Evolutionary conservation across 2,888 invertebrate species (phyloP).

Genomic region (Ariolimax columbianus): DNA sequence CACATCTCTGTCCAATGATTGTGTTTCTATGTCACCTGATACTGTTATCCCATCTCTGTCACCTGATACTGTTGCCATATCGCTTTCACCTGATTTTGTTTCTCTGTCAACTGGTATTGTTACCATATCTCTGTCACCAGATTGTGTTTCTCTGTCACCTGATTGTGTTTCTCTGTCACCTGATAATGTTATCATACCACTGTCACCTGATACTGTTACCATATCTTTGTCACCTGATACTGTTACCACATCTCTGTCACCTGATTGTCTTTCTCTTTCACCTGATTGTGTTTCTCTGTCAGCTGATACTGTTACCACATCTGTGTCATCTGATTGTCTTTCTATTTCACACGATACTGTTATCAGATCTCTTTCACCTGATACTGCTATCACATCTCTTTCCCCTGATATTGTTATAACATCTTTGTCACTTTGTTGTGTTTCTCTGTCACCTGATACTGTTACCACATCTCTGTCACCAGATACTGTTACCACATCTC

Average conservation of each 20-base stretch:
- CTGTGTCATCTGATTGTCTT: neutral
- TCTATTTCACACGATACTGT: neutral
- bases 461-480: neutral
- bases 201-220: neutral
- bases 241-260: neutral
- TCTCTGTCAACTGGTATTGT: neutral
- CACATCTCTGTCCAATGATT: neutral
- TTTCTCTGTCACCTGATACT: neutral
- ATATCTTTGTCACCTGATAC: neutral
- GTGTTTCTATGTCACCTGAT: neutral
- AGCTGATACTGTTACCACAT: neutral
- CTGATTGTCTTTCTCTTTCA: neutral
- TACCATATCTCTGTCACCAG: too few species aligned
- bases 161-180: neutral
- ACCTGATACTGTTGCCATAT: neutral
- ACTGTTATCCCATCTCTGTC: neutral
- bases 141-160: too few species aligned
- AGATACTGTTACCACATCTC: neutral
- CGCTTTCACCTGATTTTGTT: constrained; percentile 3
- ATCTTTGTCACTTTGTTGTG: neutral
- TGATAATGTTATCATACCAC: neutral
- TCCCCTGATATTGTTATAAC: neutral
- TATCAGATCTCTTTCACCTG: neutral
- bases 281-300: neutral
- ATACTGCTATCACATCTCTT: too few species aligned